phyloP scores from a whole-genome alignment of 2,888 invertebrate species.

The Dilophus febrilis region DNA sequence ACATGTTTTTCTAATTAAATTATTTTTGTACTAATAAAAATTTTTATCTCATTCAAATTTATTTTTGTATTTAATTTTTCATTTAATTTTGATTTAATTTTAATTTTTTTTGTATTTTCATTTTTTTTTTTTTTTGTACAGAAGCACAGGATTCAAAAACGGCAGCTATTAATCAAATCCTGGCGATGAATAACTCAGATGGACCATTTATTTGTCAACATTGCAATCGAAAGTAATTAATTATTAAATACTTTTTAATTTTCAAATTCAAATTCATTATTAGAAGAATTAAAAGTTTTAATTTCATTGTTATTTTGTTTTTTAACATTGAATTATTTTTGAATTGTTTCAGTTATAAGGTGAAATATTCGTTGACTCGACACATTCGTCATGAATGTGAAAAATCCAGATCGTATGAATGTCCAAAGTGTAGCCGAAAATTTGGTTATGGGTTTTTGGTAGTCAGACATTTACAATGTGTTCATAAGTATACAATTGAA shows the following conservation, averaged over 20 bases:
- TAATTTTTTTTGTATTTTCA: too few relatives aligned
- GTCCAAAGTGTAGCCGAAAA: constrained; percentile 6
- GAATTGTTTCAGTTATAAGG: constrained; percentile 5
- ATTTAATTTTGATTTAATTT: too few relatives aligned
- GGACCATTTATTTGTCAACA: background rate
- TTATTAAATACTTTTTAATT: background rate
- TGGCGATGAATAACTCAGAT: background rate
- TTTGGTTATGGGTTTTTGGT: constrained; percentile 8
- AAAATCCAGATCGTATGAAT: constrained; percentile 2
- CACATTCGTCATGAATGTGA: constrained; percentile 9
- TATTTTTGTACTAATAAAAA: too few relatives aligned
- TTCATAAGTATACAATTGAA: constrained; percentile 3
- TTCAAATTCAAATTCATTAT: background rate
- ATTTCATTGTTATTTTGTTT: constrained; percentile 1
- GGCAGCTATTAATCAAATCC: too few relatives aligned
- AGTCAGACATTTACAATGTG: constrained; percentile 6
- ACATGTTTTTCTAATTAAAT: too few relatives aligned
- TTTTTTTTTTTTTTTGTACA: too few relatives aligned
- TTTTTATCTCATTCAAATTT: too few relatives aligned
- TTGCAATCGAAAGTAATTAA: background rate
- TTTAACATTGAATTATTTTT: too few relatives aligned
- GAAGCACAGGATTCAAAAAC: too few relatives aligned
- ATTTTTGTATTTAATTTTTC: too few relatives aligned
- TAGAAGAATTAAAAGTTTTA: background rate
- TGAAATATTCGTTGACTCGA: constrained; percentile 8